These are phyloP conservation scores for Drosophila neocordata DNA, from an alignment of 1,140 invertebrate species.

Conservation along the genomic window DNA sequence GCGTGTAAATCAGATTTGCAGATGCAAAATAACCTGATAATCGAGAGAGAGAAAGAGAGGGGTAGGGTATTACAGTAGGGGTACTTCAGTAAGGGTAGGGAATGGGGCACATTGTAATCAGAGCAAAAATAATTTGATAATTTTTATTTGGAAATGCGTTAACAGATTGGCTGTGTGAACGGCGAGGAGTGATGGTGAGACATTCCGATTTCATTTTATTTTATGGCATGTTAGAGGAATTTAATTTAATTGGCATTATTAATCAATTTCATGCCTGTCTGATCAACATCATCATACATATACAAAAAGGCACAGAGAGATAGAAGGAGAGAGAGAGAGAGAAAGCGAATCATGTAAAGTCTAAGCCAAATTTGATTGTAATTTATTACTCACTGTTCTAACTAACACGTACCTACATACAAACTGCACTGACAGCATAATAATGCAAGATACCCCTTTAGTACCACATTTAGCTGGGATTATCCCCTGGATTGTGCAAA, in stretches of 20 bases:
- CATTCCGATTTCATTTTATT: slow-evolving; percentile 8
- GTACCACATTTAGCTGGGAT: no score
- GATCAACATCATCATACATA: slow-evolving; percentile 50
- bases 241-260: slow-evolving; percentile 50
- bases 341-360: background rate
- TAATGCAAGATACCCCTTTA: no score
- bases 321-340: background rate
- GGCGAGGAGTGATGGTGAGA: background rate
- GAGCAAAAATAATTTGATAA: slow-evolving; percentile 55
- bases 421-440: background rate
- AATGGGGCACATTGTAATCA: slow-evolving; percentile 22
- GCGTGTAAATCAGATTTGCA: slow-evolving; percentile 79
- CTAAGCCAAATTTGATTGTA: slow-evolving; percentile 70
- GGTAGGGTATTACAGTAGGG: background rate
- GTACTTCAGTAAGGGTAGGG: background rate
- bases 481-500: no score
- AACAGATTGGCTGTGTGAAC: slow-evolving; percentile 34
- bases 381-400: slow-evolving; percentile 52
- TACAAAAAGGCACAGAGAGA: background rate
- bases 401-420: slow-evolving; percentile 1
- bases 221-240: slow-evolving; percentile 14
- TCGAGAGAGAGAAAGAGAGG: slow-evolving; percentile 35
- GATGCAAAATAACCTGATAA: slow-evolving; percentile 72
- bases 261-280: slow-evolving; percentile 71
- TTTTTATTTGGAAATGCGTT: slow-evolving; percentile 66